These are phyloP conservation scores for Cydia amplana DNA, from an alignment of 1,140 invertebrate genomes.

Conservation along the genomic window DNA sequence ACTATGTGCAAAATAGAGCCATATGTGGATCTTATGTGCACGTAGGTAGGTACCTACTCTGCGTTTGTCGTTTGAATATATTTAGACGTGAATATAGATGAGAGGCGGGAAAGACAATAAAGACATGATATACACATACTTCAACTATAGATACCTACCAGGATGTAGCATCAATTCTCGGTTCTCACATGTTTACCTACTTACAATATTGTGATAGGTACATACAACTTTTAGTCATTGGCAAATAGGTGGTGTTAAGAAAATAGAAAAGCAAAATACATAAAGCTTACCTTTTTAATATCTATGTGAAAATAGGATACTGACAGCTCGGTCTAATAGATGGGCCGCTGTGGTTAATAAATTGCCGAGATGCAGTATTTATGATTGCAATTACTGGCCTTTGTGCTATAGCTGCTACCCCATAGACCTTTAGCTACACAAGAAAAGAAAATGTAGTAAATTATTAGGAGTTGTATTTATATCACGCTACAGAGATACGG, in stretches of 20 bases:
- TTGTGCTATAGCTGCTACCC: constrained; percentile 37
- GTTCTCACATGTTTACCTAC: too few relatives aligned
- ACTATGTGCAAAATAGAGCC: too few relatives aligned
- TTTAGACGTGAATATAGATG: too few relatives aligned
- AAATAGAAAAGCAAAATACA: background rate
- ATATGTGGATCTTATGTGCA: too few relatives aligned
- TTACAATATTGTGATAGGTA: background rate
- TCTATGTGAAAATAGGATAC: constrained; percentile 53
- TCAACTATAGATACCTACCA: too few relatives aligned
- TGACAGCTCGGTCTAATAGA: constrained; percentile 58
- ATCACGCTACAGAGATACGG: too few relatives aligned
- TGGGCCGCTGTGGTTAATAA: constrained; percentile 56
- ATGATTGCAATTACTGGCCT: constrained; percentile 63
- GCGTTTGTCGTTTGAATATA: too few relatives aligned
- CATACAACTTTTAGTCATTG: background rate
- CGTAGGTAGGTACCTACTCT: too few relatives aligned
- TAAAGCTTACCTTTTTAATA: constrained; percentile 2
- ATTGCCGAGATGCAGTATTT: constrained; percentile 64
- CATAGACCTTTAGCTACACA: background rate
- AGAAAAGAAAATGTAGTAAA: background rate
- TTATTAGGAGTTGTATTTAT: background rate
- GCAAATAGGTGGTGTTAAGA: background rate
- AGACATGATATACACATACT: too few relatives aligned
- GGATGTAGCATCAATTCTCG: too few relatives aligned
- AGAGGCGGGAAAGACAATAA: too few relatives aligned